A percentile compares a stretch with the other conserved stretches of the same genome.
Conservation (phyloP, 2,113 vertebrate species). For the Proterorhinus semilunaris region DNA sequence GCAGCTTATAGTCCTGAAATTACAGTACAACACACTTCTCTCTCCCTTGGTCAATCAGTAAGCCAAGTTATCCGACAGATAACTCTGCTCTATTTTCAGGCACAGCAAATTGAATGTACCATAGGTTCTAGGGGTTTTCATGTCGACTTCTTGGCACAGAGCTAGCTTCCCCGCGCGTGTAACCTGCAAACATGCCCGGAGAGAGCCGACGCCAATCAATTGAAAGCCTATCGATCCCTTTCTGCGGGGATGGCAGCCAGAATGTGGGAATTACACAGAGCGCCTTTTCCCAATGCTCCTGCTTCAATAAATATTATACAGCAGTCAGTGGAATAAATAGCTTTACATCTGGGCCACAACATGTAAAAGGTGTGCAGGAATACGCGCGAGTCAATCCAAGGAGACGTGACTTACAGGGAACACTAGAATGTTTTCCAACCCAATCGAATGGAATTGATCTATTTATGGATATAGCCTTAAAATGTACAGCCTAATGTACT, state of each 20-base stretch:
- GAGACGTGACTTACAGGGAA: background rate
- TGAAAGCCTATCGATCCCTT: conserved; percentile 63
- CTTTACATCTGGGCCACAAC: background rate
- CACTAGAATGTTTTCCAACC: background rate
- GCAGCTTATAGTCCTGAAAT: no score
- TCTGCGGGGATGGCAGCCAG: conserved; percentile 2
- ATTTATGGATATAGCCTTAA: no score
- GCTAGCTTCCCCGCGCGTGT: background rate
- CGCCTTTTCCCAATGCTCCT: conserved; percentile 4
- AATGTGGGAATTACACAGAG: conserved; percentile 26
- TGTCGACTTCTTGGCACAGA: background rate
- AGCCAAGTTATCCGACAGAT: no score
- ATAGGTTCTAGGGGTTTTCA: background rate
- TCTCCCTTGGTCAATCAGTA: no score
- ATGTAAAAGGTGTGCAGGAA: background rate
- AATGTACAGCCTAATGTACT: no score
- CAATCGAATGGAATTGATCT: background rate
- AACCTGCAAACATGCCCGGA: conserved; percentile 6
- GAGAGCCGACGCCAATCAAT: conserved; percentile 57
- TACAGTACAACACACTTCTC: no score
- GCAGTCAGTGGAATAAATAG: background rate
- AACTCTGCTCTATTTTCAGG: no score
- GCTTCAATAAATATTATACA: conserved; percentile 10
- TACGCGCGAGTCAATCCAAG: background rate
- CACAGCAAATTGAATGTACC: no score